Evolutionary conservation across 2,888 invertebrate species (phyloP).

Genomic region (Plutella xylostella): DNA sequence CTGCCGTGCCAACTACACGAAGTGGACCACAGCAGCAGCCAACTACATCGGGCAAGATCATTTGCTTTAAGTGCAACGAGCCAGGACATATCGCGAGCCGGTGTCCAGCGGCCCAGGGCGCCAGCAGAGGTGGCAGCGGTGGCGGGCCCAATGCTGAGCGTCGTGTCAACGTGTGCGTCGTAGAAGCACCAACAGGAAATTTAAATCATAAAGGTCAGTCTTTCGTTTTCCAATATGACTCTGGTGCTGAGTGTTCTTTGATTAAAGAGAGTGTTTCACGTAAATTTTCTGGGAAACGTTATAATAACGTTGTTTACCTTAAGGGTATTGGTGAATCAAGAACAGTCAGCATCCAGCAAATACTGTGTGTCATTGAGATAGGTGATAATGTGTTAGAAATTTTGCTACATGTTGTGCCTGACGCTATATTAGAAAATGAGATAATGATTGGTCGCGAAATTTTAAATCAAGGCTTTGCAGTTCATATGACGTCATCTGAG

Average conservation of each 20-base stretch:
- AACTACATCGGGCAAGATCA: too few relatives aligned
- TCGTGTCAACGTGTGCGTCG: too few relatives aligned
- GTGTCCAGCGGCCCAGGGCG: too few relatives aligned
- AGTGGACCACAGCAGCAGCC: too few relatives aligned
- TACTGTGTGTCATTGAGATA: neutral
- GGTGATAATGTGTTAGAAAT: neutral
- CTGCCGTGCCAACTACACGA: neutral
- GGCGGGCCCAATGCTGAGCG: too few relatives aligned
- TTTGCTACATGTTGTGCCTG: constrained; percentile 5
- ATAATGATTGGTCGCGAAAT: constrained; percentile 9
- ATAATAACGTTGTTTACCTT: constrained; percentile 7
- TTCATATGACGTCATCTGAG: neutral
- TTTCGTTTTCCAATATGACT: constrained; percentile 18
- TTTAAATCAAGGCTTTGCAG: neutral
- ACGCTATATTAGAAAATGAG: neutral
- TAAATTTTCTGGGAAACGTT: constrained; percentile 14
- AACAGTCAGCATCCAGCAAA: constrained; percentile 3
- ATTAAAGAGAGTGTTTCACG: constrained; percentile 13
- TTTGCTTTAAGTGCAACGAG: too few relatives aligned
- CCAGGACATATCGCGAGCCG: too few relatives aligned
- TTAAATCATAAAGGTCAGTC: too few relatives aligned
- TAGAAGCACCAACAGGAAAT: too few relatives aligned
- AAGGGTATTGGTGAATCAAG: constrained; percentile 12
- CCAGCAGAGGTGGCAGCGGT: too few relatives aligned
- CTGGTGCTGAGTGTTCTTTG: constrained; percentile 21